These are phyloP conservation scores for Sinhomidia bicolor DNA, from an alignment of 2,888 invertebrate species.

Conservation along the genomic window DNA sequence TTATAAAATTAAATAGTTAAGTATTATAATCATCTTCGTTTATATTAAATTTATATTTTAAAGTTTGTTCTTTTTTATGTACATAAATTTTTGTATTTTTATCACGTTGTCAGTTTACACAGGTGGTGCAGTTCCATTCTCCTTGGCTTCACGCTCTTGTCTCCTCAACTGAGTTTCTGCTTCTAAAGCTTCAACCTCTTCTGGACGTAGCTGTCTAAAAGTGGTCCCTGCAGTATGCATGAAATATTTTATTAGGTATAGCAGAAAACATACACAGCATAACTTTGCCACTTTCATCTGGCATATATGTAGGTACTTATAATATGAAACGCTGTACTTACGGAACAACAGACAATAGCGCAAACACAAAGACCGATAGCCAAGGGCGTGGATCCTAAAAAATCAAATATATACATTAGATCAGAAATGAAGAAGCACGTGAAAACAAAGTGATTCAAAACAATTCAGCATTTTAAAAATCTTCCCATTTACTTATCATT, in stretches of 20 bases:
- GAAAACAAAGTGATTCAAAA: too few species aligned
- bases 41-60: not conserved
- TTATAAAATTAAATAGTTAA: conserved; percentile 27
- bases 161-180: conserved; percentile 71
- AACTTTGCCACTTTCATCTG: too few species aligned
- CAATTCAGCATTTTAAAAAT: too few species aligned
- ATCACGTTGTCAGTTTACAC: conserved; percentile 85
- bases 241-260: not conserved
- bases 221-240: conserved; percentile 81
- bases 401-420: too few species aligned
- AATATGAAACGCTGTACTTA: conserved; percentile 55
- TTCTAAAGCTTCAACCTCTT: conserved; percentile 77
- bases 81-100: conserved; percentile 13
- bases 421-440: too few species aligned
- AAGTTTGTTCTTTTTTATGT: conserved; percentile 48
- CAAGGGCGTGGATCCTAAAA: conserved; percentile 82
- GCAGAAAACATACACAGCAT: too few species aligned
- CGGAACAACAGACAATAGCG: conserved; percentile 79
- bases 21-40: conserved; percentile 17
- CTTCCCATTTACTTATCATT: too few species aligned
- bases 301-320: too few species aligned
- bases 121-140: conserved; percentile 89
- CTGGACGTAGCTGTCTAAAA: conserved; percentile 77
- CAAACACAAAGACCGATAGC: conserved; percentile 83
- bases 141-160: conserved; percentile 83